Evolutionary conservation across 1,140 invertebrate genomes (phyloP), one percentile per base, ranked within the genome.

Genomic region (Conus betulinus): DNA sequence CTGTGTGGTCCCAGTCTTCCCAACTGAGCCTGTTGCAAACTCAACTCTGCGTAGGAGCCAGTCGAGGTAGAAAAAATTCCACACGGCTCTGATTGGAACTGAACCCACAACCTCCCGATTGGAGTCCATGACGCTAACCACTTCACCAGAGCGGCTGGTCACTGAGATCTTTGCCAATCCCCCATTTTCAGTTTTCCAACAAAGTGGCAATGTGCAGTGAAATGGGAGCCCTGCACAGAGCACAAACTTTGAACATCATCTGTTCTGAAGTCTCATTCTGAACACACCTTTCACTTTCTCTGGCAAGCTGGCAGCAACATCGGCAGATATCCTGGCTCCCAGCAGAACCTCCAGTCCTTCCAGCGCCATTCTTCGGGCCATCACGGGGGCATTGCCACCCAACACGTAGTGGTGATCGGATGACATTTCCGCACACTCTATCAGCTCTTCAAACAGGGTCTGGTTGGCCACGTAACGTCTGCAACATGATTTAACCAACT

Each of bases 381-480:
- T 98, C 0, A 98, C 95, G 2, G 98, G 97, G 23, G 98, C 98
- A 96, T 98, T 98, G 8, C 98, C 97, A 15, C 98, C 98, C 84
- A 98, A 96, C 5, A 96, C 95, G 94, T 97, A 97, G 91, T 96
- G 96, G 2, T 97, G 96, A 3, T 96, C 95, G 78, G 96, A 94
- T 78, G 96, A 93, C 79, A 95, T 95, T 91, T 96, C 96, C 17
- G 96, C 95, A 76, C 88, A 89, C 23, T 92, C 86, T 0, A 97
- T 96, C 3, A 98, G 92, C 86, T 97, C 95, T 87, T 97, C 96
- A 95, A 98, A 98, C 10, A 98, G 94, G 15, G 97, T 96, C 4
- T 95, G 95, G 93, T 98, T 98, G 1, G 96, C 96, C 93, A 98
- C 97, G 93, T 97, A 98, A 39, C 98, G 96, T 93, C 97, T 98